phyloP scores from a whole-genome alignment of 2,797 vertebrate genomes.

The Alcedo quadribrachys region DNA sequence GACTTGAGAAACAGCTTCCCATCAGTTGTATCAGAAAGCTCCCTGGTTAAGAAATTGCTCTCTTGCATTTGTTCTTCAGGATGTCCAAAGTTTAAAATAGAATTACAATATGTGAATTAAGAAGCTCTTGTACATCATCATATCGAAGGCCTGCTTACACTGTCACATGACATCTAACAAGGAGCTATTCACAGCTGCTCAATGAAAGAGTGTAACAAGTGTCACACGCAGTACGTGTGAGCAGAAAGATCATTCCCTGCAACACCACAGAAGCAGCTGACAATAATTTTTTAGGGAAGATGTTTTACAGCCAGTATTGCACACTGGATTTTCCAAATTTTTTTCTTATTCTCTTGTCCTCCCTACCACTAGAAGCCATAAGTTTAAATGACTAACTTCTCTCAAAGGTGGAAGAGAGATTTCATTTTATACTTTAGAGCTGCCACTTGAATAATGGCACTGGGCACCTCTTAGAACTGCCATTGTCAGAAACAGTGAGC shows the following conservation, averaged over 20 bases:
- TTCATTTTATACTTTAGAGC: constrained; percentile 4
- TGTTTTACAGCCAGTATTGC: not conserved
- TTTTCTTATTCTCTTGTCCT: not conserved
- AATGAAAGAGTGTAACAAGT: fast-evolving
- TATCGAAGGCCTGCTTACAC: not conserved
- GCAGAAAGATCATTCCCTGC: not conserved
- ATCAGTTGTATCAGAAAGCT: not conserved
- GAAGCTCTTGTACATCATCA: not conserved
- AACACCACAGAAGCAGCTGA: not conserved
- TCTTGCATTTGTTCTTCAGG: not conserved
- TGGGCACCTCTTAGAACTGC: constrained; percentile 27
- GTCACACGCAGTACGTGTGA: fast-evolving
- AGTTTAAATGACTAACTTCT: constrained; percentile 20
- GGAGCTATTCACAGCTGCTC: not conserved
- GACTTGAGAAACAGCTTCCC: not conserved
- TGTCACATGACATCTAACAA: not conserved
- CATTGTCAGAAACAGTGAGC: constrained; percentile 58
- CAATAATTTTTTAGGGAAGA: not conserved
- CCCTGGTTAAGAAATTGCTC: not conserved
- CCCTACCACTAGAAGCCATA: not conserved
- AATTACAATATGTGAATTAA: not conserved
- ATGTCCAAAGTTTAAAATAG: not conserved
- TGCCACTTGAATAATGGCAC: constrained; percentile 42
- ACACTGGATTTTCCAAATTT: not conserved
- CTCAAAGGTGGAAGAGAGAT: not conserved